Conservation (phyloP, 2,888 invertebrate species). For the Trachelus troglodyta region DNA sequence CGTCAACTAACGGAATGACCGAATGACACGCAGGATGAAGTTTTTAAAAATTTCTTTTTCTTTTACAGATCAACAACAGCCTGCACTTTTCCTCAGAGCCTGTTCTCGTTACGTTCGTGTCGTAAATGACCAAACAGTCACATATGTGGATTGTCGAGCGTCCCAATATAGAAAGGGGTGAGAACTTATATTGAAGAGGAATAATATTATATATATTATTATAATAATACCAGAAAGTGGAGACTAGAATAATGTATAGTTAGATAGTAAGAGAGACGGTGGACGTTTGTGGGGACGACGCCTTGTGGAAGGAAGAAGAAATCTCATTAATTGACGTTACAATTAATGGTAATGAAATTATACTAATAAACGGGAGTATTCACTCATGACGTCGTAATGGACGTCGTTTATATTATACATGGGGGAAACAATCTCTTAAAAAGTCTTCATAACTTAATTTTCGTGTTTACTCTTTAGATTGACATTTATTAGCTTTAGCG, state of each 20-base stretch:
- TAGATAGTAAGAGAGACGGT: slow-evolving; percentile 20
- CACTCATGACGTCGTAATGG: background rate
- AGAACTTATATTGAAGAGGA: background rate
- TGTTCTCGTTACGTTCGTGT: slow-evolving; percentile 64
- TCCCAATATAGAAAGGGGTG: slow-evolving; percentile 1
- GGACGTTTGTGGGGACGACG: slow-evolving; percentile 7
- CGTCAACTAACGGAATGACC: background rate
- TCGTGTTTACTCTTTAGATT: background rate
- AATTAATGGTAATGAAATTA: background rate
- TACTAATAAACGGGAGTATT: background rate
- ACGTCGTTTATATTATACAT: background rate
- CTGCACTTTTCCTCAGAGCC: slow-evolving; percentile 64
- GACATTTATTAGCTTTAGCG: background rate
- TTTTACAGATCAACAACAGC: slow-evolving; percentile 56
- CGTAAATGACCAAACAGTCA: slow-evolving; percentile 54
- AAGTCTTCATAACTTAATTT: slow-evolving; percentile 11
- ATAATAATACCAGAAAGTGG: background rate
- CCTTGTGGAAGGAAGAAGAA: background rate
- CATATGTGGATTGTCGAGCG: slow-evolving; percentile 53
- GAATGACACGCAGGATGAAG: background rate
- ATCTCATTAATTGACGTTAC: slow-evolving; percentile 11
- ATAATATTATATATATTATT: background rate
- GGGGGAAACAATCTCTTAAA: slow-evolving; percentile 21
- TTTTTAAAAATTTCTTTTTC: slow-evolving; percentile 11
- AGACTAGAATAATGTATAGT: slow-evolving; percentile 19